Conservation (phyloP, 2,888 invertebrate genomes). For the Smittia sp. region DNA sequence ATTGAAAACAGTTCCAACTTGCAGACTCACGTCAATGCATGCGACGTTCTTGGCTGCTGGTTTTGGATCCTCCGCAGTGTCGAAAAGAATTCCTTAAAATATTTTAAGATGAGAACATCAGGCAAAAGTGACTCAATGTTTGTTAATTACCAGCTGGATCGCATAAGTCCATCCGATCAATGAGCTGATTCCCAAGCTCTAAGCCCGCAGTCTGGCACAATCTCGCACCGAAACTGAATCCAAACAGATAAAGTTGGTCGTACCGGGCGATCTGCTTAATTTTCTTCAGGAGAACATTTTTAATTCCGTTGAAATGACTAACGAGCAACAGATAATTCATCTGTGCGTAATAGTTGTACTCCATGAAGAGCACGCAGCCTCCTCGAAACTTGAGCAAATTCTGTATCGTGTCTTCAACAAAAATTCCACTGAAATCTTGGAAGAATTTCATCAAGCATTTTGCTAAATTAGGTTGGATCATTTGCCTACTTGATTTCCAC, state of each 20-base stretch:
- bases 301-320: constrained; percentile 41
- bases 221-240: constrained; percentile 46
- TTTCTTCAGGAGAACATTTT: constrained; percentile 43
- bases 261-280: constrained; percentile 44
- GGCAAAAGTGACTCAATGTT: constrained; percentile 15
- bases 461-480: too few relatives aligned
- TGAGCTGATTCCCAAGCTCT: constrained; percentile 43
- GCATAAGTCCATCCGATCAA: constrained; percentile 52
- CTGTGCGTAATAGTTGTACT: constrained; percentile 46
- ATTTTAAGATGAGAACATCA: too few relatives aligned
- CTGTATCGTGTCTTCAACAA: constrained; percentile 42
- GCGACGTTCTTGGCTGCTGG: constrained; percentile 50
- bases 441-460: too few relatives aligned
- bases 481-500: too few relatives aligned
- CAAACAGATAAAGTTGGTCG: constrained; percentile 43
- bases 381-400: constrained; percentile 45
- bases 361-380: constrained; percentile 51
- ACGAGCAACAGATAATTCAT: constrained; percentile 45
- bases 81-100: too few relatives aligned
- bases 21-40: constrained; percentile 51
- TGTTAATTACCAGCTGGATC: constrained; percentile 53
- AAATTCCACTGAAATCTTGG: constrained; percentile 48
- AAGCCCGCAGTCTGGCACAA: constrained; percentile 45
- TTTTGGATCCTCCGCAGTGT: constrained; percentile 45
- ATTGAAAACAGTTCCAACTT: constrained; percentile 49